These are phyloP conservation scores for Zygogramma bicolorata DNA, from an alignment of 2,888 invertebrate species.

Conservation along the genomic window DNA sequence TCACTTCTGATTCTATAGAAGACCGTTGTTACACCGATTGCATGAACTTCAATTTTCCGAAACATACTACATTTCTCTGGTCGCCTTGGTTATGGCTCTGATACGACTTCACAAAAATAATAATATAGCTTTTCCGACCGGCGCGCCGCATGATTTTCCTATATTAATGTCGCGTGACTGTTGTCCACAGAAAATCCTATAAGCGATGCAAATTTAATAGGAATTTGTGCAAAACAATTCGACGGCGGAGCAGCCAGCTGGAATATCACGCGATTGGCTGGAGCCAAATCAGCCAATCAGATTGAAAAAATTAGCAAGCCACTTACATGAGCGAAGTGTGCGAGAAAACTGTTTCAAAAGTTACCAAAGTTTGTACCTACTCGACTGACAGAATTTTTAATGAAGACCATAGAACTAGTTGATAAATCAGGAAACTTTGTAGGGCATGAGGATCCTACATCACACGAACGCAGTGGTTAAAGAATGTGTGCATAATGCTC, in stretches of 20 bases:
- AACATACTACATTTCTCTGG: not conserved
- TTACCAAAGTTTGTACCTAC: no score
- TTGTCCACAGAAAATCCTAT: not conserved
- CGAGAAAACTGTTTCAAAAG: no score
- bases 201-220: not conserved
- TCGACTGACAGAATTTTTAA: no score
- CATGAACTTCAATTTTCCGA: not conserved
- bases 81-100: not conserved
- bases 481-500: no score
- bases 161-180: not conserved
- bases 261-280: not conserved
- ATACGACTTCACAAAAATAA: not conserved
- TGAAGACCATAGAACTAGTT: no score
- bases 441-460: no score
- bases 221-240: not conserved
- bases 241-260: not conserved
- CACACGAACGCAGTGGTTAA: no score
- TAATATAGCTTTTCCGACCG: not conserved
- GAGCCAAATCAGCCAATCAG: not conserved
- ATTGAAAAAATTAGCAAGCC: not conserved
- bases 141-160: not conserved
- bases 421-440: no score
- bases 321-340: not conserved
- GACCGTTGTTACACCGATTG: not conserved
- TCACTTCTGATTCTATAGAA: no score